phyloP scores from a whole-genome alignment of 2,113 vertebrate species.

The Pedionomus torquatus region DNA sequence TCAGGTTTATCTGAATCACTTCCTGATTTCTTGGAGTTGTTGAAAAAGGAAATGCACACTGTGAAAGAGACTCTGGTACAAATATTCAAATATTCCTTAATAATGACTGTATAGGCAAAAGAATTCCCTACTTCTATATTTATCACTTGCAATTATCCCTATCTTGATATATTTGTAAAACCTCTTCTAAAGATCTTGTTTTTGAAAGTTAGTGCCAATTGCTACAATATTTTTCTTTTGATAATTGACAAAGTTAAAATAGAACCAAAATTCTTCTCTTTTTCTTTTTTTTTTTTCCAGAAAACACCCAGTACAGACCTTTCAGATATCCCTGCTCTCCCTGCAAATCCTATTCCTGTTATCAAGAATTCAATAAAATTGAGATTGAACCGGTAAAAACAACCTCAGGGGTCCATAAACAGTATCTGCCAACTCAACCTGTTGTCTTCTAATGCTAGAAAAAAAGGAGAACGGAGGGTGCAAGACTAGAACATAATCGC shows the following conservation, averaged over 20 bases:
- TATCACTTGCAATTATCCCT: not conserved
- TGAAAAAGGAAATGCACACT: not conserved
- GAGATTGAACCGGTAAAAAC: constrained; percentile 81
- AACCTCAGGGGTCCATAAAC: constrained; percentile 74
- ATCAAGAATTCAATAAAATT: constrained; percentile 88
- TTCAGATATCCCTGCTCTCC: constrained; percentile 77
- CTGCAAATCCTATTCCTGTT: constrained; percentile 80
- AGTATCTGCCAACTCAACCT: constrained; percentile 71
- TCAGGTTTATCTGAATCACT: not conserved
- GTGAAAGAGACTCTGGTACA: not conserved
- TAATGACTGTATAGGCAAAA: not conserved
- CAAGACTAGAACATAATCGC: constrained; percentile 64
- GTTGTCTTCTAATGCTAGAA: constrained; percentile 70
- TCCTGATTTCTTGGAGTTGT: not conserved
- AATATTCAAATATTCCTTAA: not conserved
- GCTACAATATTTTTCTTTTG: not conserved
- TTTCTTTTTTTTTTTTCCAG: constrained; percentile 79
- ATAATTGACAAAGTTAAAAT: not conserved
- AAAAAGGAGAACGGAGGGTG: constrained; percentile 68
- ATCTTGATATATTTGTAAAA: not conserved
- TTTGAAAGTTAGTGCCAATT: not conserved
- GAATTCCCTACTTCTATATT: not conserved
- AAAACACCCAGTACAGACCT: constrained; percentile 75
- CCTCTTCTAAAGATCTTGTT: not conserved
- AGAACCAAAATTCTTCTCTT: constrained; percentile 19